These are phyloP conservation scores for Exocentrus adspersus DNA, from an alignment of 2,888 invertebrate species.

Conservation along the genomic window DNA sequence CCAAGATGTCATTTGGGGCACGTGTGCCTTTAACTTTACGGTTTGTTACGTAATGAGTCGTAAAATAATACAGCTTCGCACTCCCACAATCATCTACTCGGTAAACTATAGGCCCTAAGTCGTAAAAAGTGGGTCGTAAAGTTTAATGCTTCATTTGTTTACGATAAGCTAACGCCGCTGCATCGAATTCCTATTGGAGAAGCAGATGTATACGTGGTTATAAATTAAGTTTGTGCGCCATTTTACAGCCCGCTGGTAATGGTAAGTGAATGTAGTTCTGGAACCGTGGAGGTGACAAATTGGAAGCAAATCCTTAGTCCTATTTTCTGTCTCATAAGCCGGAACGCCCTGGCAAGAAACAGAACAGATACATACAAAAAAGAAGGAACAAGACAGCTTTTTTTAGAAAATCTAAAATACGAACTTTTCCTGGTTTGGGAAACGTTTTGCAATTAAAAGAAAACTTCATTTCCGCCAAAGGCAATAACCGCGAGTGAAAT, in stretches of 20 bases:
- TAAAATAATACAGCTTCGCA: conserved; percentile 35
- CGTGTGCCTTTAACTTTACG: conserved; percentile 26
- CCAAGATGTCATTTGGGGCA: conserved; percentile 27
- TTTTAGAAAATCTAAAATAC: too few relatives aligned
- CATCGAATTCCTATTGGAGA: conserved; percentile 3
- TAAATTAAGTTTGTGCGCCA: not conserved
- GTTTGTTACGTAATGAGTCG: conserved; percentile 36
- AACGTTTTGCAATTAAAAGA: not conserved
- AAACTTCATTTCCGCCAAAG: not conserved
- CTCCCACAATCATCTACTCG: conserved; percentile 29
- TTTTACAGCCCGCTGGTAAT: not conserved
- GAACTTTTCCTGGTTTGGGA: too few relatives aligned
- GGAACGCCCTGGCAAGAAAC: too few relatives aligned
- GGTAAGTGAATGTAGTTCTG: not conserved
- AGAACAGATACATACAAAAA: not conserved
- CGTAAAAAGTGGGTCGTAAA: conserved; percentile 31
- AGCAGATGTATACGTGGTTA: not conserved
- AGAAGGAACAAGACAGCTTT: not conserved
- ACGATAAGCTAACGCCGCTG: conserved; percentile 9
- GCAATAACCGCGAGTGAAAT: not conserved
- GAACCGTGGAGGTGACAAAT: not conserved
- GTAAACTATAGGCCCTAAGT: conserved; percentile 26
- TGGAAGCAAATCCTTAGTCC: not conserved
- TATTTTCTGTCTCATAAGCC: not conserved
- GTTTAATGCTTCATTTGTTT: conserved; percentile 26